Percentiles rank a stretch among this genome's conserved stretches.
Conservation (phyloP, 92 coral and sea anemone genomes). For the Phymanthus crucifer region DNA sequence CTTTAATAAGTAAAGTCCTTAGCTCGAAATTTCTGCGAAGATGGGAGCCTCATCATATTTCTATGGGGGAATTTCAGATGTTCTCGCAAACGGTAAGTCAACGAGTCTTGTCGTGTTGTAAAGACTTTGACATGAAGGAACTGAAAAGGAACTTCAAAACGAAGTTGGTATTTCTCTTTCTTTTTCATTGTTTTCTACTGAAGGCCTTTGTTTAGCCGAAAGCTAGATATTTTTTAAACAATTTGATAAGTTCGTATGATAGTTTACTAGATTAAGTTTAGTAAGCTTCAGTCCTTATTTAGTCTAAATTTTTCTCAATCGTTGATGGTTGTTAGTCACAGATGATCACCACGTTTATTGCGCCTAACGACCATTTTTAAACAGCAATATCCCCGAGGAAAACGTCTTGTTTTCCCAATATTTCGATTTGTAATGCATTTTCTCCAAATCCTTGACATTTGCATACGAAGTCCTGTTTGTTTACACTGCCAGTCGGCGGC, state of each 20-base stretch:
- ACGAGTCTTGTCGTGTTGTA: background rate
- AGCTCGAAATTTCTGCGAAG: conserved; percentile 97
- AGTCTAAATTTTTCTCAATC: background rate
- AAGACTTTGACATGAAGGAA: background rate
- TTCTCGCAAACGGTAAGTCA: conserved; percentile 93
- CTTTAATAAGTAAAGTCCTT: conserved; percentile 94
- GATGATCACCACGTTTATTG: background rate
- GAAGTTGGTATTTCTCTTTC: background rate
- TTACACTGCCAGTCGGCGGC: background rate
- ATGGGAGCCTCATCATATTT: conserved; percentile 96
- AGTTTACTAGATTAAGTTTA: background rate
- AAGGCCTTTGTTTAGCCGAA: background rate
- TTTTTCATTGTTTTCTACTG: background rate
- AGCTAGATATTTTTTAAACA: background rate
- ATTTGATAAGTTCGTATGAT: background rate
- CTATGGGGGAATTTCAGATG: conserved; percentile 93
- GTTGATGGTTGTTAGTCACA: background rate
- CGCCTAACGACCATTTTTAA: background rate
- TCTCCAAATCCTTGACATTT: background rate
- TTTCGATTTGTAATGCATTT: background rate
- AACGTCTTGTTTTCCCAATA: background rate
- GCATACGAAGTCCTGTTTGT: conserved; percentile 4
- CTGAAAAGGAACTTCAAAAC: background rate
- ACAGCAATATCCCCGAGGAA: background rate
- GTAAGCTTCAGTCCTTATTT: too few relatives aligned